Percentiles rank a stretch among this genome's conserved stretches.
These are phyloP conservation scores for Raja brachyura DNA, from an alignment of 2,113 vertebrate species.

Conservation along the genomic window DNA sequence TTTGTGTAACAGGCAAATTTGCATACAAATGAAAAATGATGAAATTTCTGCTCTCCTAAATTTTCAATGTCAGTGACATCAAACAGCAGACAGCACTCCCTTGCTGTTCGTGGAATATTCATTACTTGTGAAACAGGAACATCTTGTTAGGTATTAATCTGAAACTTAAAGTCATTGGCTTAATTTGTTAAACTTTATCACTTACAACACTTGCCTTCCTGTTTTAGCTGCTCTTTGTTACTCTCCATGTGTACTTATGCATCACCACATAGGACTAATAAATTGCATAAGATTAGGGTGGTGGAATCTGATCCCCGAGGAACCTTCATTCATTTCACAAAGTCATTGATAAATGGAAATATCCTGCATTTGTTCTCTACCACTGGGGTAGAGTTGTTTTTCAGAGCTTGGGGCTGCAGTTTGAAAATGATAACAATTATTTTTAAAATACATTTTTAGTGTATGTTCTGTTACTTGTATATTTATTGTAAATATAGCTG, in stretches of 20 bases:
- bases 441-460: background rate
- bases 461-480: background rate
- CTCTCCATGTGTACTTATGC: slow-evolving; percentile 64
- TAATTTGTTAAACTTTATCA: slow-evolving; percentile 86
- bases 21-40: slow-evolving; percentile 99
- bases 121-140: slow-evolving; percentile 86
- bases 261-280: slow-evolving; percentile 60
- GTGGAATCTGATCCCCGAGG: background rate
- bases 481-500: no score
- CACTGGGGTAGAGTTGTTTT: background rate
- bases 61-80: slow-evolving; percentile 96
- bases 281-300: slow-evolving; percentile 47
- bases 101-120: slow-evolving; percentile 81
- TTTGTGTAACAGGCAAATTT: slow-evolving; percentile 97
- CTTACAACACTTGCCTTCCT: slow-evolving; percentile 72
- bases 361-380: background rate
- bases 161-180: slow-evolving; percentile 85
- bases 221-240: slow-evolving; percentile 65
- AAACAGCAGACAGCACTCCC: slow-evolving; percentile 69
- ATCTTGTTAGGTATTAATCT: slow-evolving; percentile 95
- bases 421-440: background rate
- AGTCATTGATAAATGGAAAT: background rate
- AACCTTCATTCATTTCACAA: slow-evolving; percentile 12
- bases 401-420: background rate
- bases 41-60: slow-evolving; percentile 89